Evolutionary conservation across 2,113 vertebrate genomes (phyloP).

Genomic region (human): DNA sequence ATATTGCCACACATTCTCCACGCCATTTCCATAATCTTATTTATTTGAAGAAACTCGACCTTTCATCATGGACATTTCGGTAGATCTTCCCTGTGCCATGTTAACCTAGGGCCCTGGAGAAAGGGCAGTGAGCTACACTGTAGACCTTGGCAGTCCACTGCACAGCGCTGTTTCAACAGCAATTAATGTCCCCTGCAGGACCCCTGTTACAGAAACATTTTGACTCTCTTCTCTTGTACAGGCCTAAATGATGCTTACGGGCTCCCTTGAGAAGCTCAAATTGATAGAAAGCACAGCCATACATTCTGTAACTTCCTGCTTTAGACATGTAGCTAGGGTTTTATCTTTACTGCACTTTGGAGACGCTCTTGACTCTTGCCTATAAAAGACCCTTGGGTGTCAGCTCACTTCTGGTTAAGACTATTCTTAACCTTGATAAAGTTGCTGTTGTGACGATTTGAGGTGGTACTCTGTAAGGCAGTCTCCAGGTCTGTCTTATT

Average conservation of each 20-base stretch:
- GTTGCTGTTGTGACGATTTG: neutral
- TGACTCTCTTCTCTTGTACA: neutral
- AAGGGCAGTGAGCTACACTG: neutral
- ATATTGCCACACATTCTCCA: neutral
- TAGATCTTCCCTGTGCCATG: neutral
- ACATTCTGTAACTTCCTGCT: neutral
- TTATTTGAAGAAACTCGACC: neutral
- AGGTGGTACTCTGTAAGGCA: neutral
- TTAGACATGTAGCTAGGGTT: neutral
- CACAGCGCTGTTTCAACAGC: neutral
- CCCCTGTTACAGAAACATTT: neutral
- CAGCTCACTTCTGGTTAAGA: neutral
- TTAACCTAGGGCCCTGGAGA: neutral
- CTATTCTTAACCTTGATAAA: neutral
- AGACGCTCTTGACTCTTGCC: neutral
- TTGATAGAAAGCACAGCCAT: slow-evolving; percentile 20
- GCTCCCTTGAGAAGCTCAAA: slow-evolving; percentile 13
- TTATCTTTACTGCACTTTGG: neutral
- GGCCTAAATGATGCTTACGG: neutral
- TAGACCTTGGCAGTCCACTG: neutral
- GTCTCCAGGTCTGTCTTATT: neutral
- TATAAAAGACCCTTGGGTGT: neutral
- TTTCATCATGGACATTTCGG: neutral
- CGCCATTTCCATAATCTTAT: neutral
- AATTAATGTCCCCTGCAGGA: neutral